Base-by-base conservation (phyloP, 2,888 invertebrate species). In the Chamaedrilus cognettii region DNA sequence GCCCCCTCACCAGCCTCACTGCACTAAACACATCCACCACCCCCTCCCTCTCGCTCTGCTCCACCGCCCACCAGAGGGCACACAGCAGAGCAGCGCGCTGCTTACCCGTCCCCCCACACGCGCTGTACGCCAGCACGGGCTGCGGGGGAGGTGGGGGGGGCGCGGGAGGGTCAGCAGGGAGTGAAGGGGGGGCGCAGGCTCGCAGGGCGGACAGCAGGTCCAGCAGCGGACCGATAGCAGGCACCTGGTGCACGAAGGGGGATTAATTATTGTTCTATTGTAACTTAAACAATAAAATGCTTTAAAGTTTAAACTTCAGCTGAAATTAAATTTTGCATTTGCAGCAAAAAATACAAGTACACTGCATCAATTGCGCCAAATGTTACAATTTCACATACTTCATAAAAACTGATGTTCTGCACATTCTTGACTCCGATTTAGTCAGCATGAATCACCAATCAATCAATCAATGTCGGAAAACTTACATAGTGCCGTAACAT, bases 11-110 rank as follows among this genome's bases (percentile, higher is more conserved):
- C n/a, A 64, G 49, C 30, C 68, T 49, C 30, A 35, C 30, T 19
- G 32, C 33, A 15, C 55, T 60, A 32, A 68, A 60, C 28, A 68
- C 55, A 42, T 68, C 68, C 15, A 64, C 60, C 23, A 59, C 28
- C 28, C 56, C 56, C 26, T 65, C 60, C 11, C 28, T 32, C 7
- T 51, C 34, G 7, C 57, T 55, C 64, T 68, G 64, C 49, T 68
- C 68, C 52, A 68, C 30, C 31, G 55, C 49, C 33, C 59, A 26
- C 68, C 68, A 68, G 7, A 60, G 31, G 28, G 64, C 55, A 15
- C 52, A 3, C 31, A 68, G 55, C 26, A 65, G 33, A 15, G 58
- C 64, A 2, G 52, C 31, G n/a, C 62, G 62, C 2, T 32, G 23
- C 31, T 51, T 49, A 15, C 26, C 28, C 23, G n/a, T 31, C 5